phyloP scores from a whole-genome alignment of 2,888 invertebrate genomes.

The Eurytoma adleriae region DNA sequence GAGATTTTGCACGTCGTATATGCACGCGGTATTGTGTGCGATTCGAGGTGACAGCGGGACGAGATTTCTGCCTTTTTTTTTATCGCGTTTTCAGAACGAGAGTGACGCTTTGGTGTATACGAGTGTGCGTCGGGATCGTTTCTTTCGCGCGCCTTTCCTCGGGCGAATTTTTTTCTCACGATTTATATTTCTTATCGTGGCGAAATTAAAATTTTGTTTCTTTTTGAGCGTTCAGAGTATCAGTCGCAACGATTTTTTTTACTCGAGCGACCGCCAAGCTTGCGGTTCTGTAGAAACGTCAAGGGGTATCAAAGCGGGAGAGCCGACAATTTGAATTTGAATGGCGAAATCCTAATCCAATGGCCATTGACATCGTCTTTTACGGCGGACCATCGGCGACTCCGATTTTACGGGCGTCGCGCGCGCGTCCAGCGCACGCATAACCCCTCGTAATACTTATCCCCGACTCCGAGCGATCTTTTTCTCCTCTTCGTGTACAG shows the following conservation, averaged over 20 bases:
- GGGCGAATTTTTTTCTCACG: too few relatives aligned
- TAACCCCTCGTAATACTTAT: neutral
- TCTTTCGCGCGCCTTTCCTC: too few relatives aligned
- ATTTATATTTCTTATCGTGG: too few relatives aligned
- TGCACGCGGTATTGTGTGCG: conserved; percentile 32
- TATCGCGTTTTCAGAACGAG: neutral
- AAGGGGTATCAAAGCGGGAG: neutral
- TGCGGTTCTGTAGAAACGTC: neutral
- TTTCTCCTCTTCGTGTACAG: neutral
- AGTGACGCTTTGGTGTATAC: too few relatives aligned
- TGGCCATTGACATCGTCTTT: conserved; percentile 42
- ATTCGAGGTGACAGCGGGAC: conserved; percentile 33
- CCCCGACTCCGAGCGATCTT: neutral
- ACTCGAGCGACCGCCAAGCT: neutral
- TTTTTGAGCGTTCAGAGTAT: neutral
- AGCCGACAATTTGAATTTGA: conserved; percentile 38
- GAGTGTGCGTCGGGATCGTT: too few relatives aligned
- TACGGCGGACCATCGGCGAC: neutral
- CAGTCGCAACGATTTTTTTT: too few relatives aligned
- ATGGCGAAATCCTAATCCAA: conserved; percentile 9
- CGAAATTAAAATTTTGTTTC: neutral
- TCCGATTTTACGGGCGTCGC: conserved; percentile 29
- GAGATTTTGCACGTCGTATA: conserved; percentile 9
- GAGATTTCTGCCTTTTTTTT: too few relatives aligned
- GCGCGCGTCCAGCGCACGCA: conserved; percentile 34